A percentile compares a stretch with the other conserved stretches of the same genome.
Conservation (phyloP, 2,888 invertebrate genomes). For the Antheraea yamamai region DNA sequence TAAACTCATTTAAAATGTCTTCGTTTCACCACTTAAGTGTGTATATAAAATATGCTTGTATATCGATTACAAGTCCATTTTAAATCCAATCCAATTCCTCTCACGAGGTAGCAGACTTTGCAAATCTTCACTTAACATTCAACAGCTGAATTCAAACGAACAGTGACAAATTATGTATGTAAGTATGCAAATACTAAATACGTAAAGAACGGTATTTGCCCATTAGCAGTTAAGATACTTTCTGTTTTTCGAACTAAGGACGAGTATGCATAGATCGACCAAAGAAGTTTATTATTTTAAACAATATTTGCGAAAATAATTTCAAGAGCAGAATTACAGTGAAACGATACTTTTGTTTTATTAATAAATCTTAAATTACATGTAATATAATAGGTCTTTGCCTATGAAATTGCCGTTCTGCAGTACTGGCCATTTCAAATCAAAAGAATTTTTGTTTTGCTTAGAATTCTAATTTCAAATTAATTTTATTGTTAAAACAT, state of each 20-base stretch:
- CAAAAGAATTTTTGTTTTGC: no score
- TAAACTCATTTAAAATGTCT: neutral
- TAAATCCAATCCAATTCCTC: neutral
- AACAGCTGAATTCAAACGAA: constrained; percentile 27
- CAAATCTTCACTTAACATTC: constrained; percentile 37
- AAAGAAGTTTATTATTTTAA: neutral
- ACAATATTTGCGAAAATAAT: neutral
- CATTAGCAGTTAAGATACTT: constrained; percentile 34
- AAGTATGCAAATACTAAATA: constrained; percentile 17
- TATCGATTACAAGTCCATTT: neutral
- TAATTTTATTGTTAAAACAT: no score
- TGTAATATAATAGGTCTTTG: no score
- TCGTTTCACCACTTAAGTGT: neutral
- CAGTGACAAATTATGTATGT: constrained; percentile 27
- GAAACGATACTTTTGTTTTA: neutral
- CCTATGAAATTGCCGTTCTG: no score
- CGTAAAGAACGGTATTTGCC: constrained; percentile 26
- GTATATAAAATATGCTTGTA: neutral
- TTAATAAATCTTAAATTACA: no score
- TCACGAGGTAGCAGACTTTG: constrained; percentile 6
- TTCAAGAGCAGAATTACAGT: neutral
- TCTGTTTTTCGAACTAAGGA: constrained; percentile 12
- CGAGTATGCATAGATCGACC: neutral
- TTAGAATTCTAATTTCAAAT: no score
- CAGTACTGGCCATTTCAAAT: no score